These are phyloP conservation scores for Nanger granti DNA, from an alignment of 2,113 vertebrate species.

Conservation along the genomic window DNA sequence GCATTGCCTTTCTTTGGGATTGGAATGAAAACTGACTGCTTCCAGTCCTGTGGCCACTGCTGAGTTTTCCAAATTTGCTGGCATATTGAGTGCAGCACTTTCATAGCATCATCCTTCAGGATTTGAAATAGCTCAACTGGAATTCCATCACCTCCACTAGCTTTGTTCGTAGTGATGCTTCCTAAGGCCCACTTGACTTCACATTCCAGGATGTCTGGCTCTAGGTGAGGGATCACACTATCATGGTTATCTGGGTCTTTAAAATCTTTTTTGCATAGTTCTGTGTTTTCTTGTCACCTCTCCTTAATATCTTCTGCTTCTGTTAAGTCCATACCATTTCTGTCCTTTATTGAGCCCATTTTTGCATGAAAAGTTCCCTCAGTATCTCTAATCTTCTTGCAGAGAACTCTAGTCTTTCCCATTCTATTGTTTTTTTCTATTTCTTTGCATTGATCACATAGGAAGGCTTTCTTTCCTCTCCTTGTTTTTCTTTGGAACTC, in stretches of 20 bases:
- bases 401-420: not conserved
- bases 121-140: not conserved
- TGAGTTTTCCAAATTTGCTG: not conserved
- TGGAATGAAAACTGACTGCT: not conserved
- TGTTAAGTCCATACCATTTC: not conserved
- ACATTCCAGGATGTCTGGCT: not conserved
- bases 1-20: not conserved
- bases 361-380: not conserved
- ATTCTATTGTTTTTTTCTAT: not conserved
- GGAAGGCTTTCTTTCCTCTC: not conserved
- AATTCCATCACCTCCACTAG: not conserved
- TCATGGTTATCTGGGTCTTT: not conserved
- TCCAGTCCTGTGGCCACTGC: not conserved
- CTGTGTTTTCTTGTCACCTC: not conserved
- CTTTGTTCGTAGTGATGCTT: not conserved
- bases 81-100: not conserved
- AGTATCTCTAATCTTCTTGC: not conserved
- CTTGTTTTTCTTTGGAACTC: not conserved
- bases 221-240: not conserved
- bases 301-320: not conserved
- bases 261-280: not conserved
- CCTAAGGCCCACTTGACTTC: not conserved
- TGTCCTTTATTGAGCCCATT: not conserved
- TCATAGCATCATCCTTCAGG: not conserved
- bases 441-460: not conserved